Evolutionary conservation across 2,888 invertebrate genomes (phyloP).

Genomic region (Hetaerina titia): DNA sequence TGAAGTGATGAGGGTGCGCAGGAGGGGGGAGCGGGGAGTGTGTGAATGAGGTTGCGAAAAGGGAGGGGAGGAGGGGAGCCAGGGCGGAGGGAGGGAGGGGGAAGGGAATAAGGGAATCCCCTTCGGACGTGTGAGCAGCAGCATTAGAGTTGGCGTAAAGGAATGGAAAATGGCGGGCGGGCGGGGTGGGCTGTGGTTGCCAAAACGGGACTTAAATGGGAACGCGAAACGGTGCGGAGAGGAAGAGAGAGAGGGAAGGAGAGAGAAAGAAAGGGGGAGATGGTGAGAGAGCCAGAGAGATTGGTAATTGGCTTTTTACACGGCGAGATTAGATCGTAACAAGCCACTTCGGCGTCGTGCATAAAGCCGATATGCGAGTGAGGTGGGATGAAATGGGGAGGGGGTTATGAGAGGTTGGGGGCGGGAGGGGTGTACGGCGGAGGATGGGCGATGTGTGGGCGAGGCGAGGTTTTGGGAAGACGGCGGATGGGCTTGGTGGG

Average conservation of each 20-base stretch:
- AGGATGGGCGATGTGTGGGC: background rate
- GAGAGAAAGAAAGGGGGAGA: background rate
- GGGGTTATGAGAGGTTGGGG: background rate
- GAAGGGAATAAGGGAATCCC: background rate
- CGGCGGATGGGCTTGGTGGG: background rate
- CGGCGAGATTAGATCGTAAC: slow-evolving; percentile 62
- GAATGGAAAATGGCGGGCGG: background rate
- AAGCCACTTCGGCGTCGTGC: slow-evolving; percentile 56
- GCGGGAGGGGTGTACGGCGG: background rate
- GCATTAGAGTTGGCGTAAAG: background rate
- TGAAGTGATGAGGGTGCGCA: no score
- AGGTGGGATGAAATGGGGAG: background rate
- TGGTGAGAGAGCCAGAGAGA: slow-evolving; percentile 17
- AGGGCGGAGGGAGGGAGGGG: background rate
- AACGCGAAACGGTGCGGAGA: background rate
- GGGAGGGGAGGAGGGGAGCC: no score
- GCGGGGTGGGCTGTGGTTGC: background rate
- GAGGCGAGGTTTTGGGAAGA: background rate
- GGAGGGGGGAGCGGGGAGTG: no score
- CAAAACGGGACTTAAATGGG: background rate
- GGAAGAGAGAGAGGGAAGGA: background rate
- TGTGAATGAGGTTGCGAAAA: no score
- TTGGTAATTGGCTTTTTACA: slow-evolving; percentile 60
- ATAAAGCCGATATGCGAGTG: slow-evolving; percentile 23
- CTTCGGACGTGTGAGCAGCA: background rate